Conservation (phyloP, 2,113 vertebrate species). For the Sylvilagus bachmani region DNA sequence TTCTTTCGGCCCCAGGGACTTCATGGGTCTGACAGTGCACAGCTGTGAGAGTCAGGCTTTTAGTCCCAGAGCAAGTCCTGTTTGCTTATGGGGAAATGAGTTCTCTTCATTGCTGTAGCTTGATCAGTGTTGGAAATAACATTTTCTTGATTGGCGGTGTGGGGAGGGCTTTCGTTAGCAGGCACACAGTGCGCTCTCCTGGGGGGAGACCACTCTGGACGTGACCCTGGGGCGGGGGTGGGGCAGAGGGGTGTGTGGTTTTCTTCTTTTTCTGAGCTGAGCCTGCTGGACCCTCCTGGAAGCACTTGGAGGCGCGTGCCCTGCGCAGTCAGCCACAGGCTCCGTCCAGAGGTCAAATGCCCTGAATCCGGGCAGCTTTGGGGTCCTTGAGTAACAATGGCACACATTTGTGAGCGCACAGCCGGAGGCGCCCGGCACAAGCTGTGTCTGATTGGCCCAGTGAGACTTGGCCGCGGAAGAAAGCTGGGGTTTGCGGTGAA, state of each 20-base stretch:
- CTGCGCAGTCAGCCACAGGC: neutral
- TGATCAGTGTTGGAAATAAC: neutral
- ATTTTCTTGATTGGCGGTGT: neutral
- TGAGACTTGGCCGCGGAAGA: conserved; percentile 44
- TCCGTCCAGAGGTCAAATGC: neutral
- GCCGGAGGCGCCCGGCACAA: neutral
- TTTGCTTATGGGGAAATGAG: neutral
- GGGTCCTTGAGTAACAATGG: neutral
- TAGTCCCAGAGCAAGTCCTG: neutral
- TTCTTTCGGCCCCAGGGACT: neutral
- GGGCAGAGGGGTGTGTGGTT: too few species aligned
- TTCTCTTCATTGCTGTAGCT: neutral
- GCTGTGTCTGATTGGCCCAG: neutral
- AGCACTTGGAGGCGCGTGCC: neutral
- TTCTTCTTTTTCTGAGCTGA: neutral
- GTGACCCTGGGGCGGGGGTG: too few species aligned
- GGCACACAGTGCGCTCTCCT: neutral
- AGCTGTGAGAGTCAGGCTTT: neutral
- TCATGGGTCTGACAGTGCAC: neutral
- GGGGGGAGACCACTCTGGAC: neutral
- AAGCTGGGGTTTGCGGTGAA: neutral
- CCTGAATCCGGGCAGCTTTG: neutral
- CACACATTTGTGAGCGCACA: neutral
- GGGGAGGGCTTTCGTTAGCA: neutral
- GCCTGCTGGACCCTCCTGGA: neutral